phyloP scores from a whole-genome alignment of 2,888 invertebrate genomes.

The Caenorhabditis sinica region DNA sequence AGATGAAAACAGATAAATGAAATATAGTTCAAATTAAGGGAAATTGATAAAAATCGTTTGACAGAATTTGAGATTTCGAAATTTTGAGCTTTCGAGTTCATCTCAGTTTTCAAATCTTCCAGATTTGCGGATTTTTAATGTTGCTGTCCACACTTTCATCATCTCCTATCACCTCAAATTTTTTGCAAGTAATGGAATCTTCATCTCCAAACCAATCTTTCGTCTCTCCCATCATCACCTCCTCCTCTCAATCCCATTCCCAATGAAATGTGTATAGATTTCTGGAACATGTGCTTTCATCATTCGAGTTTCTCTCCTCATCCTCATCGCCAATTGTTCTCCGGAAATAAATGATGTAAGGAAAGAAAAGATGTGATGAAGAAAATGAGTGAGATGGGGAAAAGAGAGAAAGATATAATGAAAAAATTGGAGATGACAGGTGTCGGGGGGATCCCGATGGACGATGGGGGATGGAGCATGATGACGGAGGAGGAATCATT shows the following conservation, averaged over 20 bases:
- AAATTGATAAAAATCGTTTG: no score
- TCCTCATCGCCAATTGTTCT: conserved; percentile 53
- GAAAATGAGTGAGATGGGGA: background rate
- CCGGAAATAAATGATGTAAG: conserved; percentile 1
- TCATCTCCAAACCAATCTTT: background rate
- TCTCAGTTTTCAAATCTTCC: no score
- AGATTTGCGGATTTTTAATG: no score
- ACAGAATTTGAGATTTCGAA: no score
- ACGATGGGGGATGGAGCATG: background rate
- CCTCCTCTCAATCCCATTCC: background rate
- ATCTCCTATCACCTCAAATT: no score
- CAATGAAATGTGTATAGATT: conserved; percentile 46
- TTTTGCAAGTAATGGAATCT: background rate
- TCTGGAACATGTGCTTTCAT: conserved; percentile 50
- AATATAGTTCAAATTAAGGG: no score
- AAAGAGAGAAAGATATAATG: conserved; percentile 10
- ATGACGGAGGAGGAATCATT: conserved; percentile 5
- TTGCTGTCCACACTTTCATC: no score
- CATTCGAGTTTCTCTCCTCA: conserved; percentile 23
- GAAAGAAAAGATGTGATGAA: conserved; percentile 38
- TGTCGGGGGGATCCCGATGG: conserved; percentile 8
- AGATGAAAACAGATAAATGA: no score
- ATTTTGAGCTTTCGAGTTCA: no score
- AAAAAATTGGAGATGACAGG: background rate
- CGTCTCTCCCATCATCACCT: no score